A percentile compares a stretch with the other conserved stretches of the same genome.
Evolutionary conservation across 2,888 invertebrate genomes (phyloP).

Genomic region (Parnassius mnemosyne): DNA sequence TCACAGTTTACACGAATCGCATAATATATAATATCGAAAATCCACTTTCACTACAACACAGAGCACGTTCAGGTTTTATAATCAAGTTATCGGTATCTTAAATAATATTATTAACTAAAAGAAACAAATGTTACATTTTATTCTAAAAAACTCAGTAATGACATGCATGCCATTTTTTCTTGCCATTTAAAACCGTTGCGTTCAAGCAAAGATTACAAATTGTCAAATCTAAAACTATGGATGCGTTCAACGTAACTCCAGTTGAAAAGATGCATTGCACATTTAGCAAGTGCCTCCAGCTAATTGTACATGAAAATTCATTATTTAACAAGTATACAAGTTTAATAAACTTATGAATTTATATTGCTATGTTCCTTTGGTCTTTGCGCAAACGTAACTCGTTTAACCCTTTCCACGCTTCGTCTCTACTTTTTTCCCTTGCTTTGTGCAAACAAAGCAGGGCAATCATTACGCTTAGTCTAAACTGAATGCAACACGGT

Average conservation of each 20-base stretch:
- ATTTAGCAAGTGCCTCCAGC: too few relatives aligned
- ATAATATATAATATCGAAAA: constrained; percentile 40
- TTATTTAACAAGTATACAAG: too few relatives aligned
- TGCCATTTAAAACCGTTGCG: constrained; percentile 67
- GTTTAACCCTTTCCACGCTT: too few relatives aligned
- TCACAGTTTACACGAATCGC: constrained; percentile 69
- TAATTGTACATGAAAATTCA: too few relatives aligned
- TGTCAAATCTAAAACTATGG: constrained; percentile 38
- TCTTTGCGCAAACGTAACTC: too few relatives aligned
- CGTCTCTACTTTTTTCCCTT: too few relatives aligned
- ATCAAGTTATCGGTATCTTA: constrained; percentile 31
- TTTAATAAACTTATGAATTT: too few relatives aligned
- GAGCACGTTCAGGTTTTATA: constrained; percentile 49
- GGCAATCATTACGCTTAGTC: too few relatives aligned
- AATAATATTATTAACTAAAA: constrained; percentile 37
- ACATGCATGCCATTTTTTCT: constrained; percentile 70
- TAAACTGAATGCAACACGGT: too few relatives aligned
- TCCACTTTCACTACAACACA: constrained; percentile 38
- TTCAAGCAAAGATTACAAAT: constrained; percentile 47
- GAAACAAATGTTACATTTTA: constrained; percentile 53
- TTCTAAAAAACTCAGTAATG: constrained; percentile 62
- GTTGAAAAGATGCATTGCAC: too few relatives aligned
- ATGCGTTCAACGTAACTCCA: constrained; percentile 38
- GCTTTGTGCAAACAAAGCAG: too few relatives aligned
- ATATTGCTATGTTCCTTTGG: too few relatives aligned